Evolutionary conservation across 2,888 invertebrate species (phyloP).

Genomic region (Ferdinandea cuprea): DNA sequence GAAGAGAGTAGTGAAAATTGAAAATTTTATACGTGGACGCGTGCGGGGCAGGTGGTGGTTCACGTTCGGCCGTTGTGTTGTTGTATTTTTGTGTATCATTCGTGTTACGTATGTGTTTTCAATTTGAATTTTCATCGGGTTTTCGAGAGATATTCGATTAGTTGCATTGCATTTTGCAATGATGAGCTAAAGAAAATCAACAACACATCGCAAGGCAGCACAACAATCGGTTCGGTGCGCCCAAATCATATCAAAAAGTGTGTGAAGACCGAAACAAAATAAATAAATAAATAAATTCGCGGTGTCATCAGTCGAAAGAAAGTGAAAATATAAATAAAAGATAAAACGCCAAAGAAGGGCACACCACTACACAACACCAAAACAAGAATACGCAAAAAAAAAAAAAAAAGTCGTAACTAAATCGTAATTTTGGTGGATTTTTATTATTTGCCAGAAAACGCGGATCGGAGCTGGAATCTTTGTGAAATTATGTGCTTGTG

Average conservation of each 20-base stretch:
- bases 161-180: conserved; percentile 21
- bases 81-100: conserved; percentile 70
- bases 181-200: background rate
- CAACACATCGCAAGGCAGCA: conserved; percentile 4
- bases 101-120: conserved; percentile 64
- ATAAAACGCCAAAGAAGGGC: conserved; percentile 34
- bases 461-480: conserved; percentile 28
- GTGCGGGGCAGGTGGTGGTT: conserved; percentile 75
- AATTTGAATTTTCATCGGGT: conserved; percentile 60
- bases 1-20: conserved; percentile 46
- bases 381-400: conserved; percentile 47
- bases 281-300: background rate
- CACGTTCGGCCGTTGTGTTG: conserved; percentile 71
- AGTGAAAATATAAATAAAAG: conserved; percentile 59
- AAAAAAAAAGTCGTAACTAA: conserved; percentile 59
- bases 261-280: background rate
- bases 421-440: conserved; percentile 66
- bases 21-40: conserved; percentile 71
- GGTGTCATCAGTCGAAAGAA: conserved; percentile 44
- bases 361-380: conserved; percentile 1
- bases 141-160: conserved; percentile 39
- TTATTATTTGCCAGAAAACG: conserved; percentile 47
- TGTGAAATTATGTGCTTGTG: conserved; percentile 41
- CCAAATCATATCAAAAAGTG: conserved; percentile 15
- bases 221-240: conserved; percentile 37